Evolutionary conservation across 2,113 vertebrate genomes (phyloP), one percentile per base, ranked within the genome.

Genomic region (Pipa parva): DNA sequence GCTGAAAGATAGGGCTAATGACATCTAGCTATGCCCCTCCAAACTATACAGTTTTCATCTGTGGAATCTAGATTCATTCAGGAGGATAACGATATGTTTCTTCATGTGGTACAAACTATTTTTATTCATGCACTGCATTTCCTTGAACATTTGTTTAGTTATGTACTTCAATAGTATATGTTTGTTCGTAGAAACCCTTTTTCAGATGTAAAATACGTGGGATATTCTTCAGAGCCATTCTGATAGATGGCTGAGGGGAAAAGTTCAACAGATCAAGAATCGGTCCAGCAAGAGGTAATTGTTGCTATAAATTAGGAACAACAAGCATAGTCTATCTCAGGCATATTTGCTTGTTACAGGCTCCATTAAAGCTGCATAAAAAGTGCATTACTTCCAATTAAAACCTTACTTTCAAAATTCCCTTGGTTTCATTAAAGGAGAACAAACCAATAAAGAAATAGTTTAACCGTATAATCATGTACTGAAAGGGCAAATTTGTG

Each of bases 211-310:
- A 49, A 6, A 7, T 9, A 20, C 11, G 21, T 49, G 21, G 21
- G 22, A 49, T 20, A 49, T 49, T 49, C 46, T 49, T 9, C 10
- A 42, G 51, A 51, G 49, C 49, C 25, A 20, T 36, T 36, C n/a
- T 36, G 55, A 58, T 20, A 36, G 31, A 33, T 58, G 18, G 37
- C 31, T 33, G 55, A 58, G 55, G 55, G n/a, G 31, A 58, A 58
- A 37, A 58, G 55, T 58, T 58, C 55, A 58, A 5, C 18, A 33
- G 29, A 58, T 58, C 18, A 58, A 21, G 29, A 22, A 21, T 21
- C 3, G 13, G 20, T 18, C 10, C 9, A 9, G 55, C 29, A 24
- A 7, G 18, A 33, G 55, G 28, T 20, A 37, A 29, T 13, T 13
- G 55, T 13, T 36, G 31, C 7, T 36, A 22, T 58, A 58, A 58